These are phyloP conservation scores for Drosophila picticornis DNA, from an alignment of 2,888 invertebrate species.

Conservation along the genomic window DNA sequence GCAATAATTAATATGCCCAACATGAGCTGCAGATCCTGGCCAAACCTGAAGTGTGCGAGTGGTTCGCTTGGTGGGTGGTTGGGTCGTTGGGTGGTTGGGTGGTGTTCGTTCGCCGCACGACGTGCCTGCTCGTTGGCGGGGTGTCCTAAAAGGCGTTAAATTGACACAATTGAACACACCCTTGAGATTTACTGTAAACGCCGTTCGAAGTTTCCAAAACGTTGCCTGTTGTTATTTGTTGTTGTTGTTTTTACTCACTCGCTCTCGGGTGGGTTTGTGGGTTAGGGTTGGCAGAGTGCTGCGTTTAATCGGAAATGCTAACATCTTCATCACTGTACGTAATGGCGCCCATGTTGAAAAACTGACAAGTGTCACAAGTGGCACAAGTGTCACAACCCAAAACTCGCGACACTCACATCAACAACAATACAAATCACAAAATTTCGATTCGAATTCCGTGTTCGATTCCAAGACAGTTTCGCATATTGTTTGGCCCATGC, in stretches of 20 bases:
- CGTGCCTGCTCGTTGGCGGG: slow-evolving; percentile 32
- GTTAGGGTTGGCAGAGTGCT: slow-evolving; percentile 20
- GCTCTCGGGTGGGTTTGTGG: background rate
- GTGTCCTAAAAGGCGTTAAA: slow-evolving; percentile 78
- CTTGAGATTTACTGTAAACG: slow-evolving; percentile 67
- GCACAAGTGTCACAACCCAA: slow-evolving; percentile 32
- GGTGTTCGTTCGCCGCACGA: slow-evolving; percentile 3
- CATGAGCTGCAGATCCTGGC: slow-evolving; percentile 44
- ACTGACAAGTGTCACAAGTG: slow-evolving; percentile 46
- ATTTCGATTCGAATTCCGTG: slow-evolving; percentile 17
- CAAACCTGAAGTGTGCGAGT: slow-evolving; percentile 16
- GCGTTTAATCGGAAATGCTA: slow-evolving; percentile 74
- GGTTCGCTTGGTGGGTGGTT: slow-evolving; percentile 9
- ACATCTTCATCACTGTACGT: slow-evolving; percentile 74
- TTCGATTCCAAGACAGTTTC: background rate
- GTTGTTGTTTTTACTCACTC: slow-evolving; percentile 32
- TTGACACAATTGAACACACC: slow-evolving; percentile 81
- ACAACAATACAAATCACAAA: slow-evolving; percentile 35
- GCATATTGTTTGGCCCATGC: slow-evolving; percentile 62
- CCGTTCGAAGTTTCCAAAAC: slow-evolving; percentile 34
- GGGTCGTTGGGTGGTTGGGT: slow-evolving; percentile 14
- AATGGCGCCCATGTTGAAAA: slow-evolving; percentile 50
- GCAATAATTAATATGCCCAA: slow-evolving; percentile 80
- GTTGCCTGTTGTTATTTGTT: slow-evolving; percentile 28
- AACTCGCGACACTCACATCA: slow-evolving; percentile 11